Evolutionary conservation across 2,113 vertebrate species (phyloP), one percentile per base, ranked within the genome.

Genomic region (Apteryx mantelli): DNA sequence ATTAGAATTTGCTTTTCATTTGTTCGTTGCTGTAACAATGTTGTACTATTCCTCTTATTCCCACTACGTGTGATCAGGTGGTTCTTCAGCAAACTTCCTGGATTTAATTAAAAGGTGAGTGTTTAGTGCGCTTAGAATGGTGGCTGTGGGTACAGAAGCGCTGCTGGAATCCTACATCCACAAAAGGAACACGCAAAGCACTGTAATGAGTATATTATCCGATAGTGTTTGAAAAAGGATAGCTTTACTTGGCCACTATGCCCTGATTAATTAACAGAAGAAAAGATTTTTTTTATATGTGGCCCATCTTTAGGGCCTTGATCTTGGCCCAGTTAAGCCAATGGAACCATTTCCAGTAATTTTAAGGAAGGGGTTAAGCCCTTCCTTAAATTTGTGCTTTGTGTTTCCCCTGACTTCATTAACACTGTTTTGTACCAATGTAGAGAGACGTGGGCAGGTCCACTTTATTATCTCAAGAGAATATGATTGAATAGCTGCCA

Each of bases 101-200:
- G n/a, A 15, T 34, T 96, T 98, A 91, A 91, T 98, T 77, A 89
- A 97, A 97, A 98, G 98, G 98, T 98, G 96, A 95, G 97, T 81
- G 16, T 30, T 86, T 52, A 58, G 68, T 2, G 21, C 18, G 26
- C 58, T 75, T 86, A 7, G 38, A 55, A 55, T 46, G 34, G 24
- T 69, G 56, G 7, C 11, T 42, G 2, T 4, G 48, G 48, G 6
- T 56, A 71, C 15, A 42, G 42, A 80, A 91, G 25, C 34, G 3
- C 21, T 89, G 63, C 69, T 71, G 50, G 24, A 55, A 32, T 86
- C 79, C 32, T 32, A 25, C 19, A 44, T 73, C 80, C 94, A 66
- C 4, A 7, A 90, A 79, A 66, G 63, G 46, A 53, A 69, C 36
- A 70, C 56, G 21, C 40, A 76, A 80, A 89, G 25, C 20, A 13